Percentiles rank a stretch among this genome's conserved stretches.
phyloP scores from a whole-genome alignment of 2,113 vertebrate genomes.

The Pristiophorus japonicus region DNA sequence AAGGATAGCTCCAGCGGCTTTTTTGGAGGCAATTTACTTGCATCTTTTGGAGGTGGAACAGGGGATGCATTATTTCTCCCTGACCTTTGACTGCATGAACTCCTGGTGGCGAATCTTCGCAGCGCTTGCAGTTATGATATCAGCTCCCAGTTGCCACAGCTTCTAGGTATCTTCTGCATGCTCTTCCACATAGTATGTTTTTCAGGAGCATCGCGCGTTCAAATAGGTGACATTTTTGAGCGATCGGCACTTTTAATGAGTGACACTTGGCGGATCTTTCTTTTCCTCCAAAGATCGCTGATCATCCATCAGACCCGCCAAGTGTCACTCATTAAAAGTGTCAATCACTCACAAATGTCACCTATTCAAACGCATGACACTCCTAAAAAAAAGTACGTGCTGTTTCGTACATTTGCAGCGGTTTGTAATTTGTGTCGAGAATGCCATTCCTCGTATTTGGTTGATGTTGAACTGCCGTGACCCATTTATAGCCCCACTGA shows the following conservation, averaged over 20 bases:
- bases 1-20: background rate
- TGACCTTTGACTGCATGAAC: background rate
- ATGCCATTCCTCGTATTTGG: background rate
- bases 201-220: no score
- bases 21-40: background rate
- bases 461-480: background rate
- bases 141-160: background rate
- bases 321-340: background rate
- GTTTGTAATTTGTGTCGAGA: background rate
- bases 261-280: background rate
- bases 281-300: no score
- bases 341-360: background rate
- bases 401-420: background rate
- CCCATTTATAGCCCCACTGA: background rate
- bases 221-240: no score
- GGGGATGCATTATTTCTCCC: background rate
- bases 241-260: no score
- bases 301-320: background rate
- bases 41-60: background rate
- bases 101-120: background rate
- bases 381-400: background rate
- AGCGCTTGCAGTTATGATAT: background rate
- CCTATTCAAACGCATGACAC: no score
- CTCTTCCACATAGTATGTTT: background rate
- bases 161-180: background rate